Evolutionary conservation across 2,888 invertebrate genomes (phyloP), one percentile per base, ranked within the genome.

Genomic region (Phaedon cochleariae): DNA sequence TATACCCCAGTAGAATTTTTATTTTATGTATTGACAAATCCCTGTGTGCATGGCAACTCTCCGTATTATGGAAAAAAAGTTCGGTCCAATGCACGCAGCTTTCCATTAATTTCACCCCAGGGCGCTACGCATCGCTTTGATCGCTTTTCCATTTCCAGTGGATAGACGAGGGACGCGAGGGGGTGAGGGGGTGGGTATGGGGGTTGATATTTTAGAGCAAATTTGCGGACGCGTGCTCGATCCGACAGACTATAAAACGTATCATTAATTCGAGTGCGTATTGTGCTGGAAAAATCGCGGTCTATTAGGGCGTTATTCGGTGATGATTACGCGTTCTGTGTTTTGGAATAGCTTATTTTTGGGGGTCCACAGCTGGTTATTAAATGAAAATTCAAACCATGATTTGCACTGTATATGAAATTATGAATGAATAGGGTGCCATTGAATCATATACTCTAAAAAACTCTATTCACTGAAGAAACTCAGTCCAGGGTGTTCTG

Each of bases 181-280:
- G 15, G 45, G 21, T 45, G 55, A 41, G 37, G 21, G 21, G 22
- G 57, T 12, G 22, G 29, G n/a, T n/a, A n/a, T 10, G 37, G 26
- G 45, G 26, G 37, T 26, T 26, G 68, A 59, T 66, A 64, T 65
- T 65, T 64, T 64, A 59, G 54, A 65, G 59, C 67, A 69, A 69
- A 72, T 70, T 70, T 63, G 67, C 57, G 64, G 63, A 67, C 65
- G 48, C 48, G 69, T 51, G 62, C 64, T 52, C 34, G 62, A 65
- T 65, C 59, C 63, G 60, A 58, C 62, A 54, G 61, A 41, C n/a
- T 41, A 55, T 64, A 59, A 49, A 65, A 58, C 54, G 46, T 58
- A 52, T 62, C 58, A 59, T 65, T 65, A 65, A 62, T 53, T 34
- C 17, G 21, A 41, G 17, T n/a, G n/a, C n/a, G n/a, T n/a, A n/a